Evolutionary conservation across 2,797 vertebrate genomes (phyloP), one percentile per base, ranked within the genome.

Genomic region (Nyctibius grandis): DNA sequence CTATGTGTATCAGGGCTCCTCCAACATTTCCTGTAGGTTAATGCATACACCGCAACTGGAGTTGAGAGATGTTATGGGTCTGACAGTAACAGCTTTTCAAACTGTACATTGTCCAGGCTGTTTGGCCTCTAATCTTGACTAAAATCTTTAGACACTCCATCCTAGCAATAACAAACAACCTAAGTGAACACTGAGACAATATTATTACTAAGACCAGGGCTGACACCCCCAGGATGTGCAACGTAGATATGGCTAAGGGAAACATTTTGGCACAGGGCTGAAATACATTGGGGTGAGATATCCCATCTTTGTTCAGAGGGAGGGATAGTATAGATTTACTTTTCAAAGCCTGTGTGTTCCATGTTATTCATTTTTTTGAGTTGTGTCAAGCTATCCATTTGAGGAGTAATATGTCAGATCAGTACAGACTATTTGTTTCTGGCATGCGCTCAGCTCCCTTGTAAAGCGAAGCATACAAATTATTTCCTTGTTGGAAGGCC

Each of bases 351-450:
- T 92, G 59, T 85, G 86, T 97, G 89, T 88, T 96, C 81, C 53
- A 36, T 64, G 63, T 86, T 91, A 91, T 50, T 94, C 8, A 59
- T 42, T 15, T 25, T 83, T 87, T 86, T 88, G n/a, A 67, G 38
- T 56, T 86, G 50, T 88, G 56, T 75, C 67, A 60, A 91, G 69
- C 85, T 95, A 89, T 91, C 76, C 57, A 50, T 38, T 93, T 97
- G 93, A 94, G 75, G 78, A 96, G 44, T 73, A 94, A 82, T 81
- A 81, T 38, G 91, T 73, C 94, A 96, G 91, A 81, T 93, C 93
- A 96, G 69, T 65, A 80, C 45, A 94, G 47, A 38, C 56, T 94
- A 47, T 91, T 95, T 94, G 81, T 75, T 88, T 83, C 54, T 96
- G 96, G 96, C 79, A 3, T 56, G 42, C 13, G 38, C 60, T 97